Base-by-base conservation (phyloP, 2,113 vertebrate genomes). In the Actinemys pallida region DNA sequence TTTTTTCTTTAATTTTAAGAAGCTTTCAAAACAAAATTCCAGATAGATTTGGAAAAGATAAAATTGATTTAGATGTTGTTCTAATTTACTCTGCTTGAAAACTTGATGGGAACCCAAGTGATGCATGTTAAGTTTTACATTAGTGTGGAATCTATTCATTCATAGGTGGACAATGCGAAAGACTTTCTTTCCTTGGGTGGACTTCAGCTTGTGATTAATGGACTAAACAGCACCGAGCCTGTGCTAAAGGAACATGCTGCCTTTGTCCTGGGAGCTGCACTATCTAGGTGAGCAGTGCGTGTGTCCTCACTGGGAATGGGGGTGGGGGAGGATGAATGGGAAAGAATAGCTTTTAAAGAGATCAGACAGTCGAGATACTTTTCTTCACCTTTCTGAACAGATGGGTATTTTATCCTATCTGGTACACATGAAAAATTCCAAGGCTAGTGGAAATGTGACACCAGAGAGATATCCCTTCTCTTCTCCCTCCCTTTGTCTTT, bases 161-260 rank as follows among this genome's bases (percentile, higher is more conserved):
- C 95, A 42, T 94, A 99, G 99, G 99, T 99, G 98, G 99, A 99
- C 97, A 99, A 99, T 42, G 99, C 99, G 0, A 99, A 99, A 95
- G 98, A 98, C 86, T 98, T 99, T 92, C 99, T 99, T 86, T 98
- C 98, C 20, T 98, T 99, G 92, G 99, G 99, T 1, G 99, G 99
- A 10, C 98, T 99, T 50, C 98, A 95, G 76, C 96, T 99, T 25
- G 84, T 99, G 86, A 98, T 99, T 8, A 96, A 98, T 0, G 98
- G 98, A 75, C 97, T 99, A 84, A 99, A 99, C 97, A 98, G 98
- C 97, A 99, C 98, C 0, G 99, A 99, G 84, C 93, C 98, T 1
- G 47, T 69, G 6, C 95, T 99, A 85, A 99, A 99, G 97, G 99
- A 99, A 65, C 98, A 97, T 0, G 97, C 99, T 49, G 99, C 99